A percentile compares a stretch with the other conserved stretches of the same genome.
phyloP scores from a whole-genome alignment of 1,140 invertebrate genomes.

The Pemphigus obesinymphae region DNA sequence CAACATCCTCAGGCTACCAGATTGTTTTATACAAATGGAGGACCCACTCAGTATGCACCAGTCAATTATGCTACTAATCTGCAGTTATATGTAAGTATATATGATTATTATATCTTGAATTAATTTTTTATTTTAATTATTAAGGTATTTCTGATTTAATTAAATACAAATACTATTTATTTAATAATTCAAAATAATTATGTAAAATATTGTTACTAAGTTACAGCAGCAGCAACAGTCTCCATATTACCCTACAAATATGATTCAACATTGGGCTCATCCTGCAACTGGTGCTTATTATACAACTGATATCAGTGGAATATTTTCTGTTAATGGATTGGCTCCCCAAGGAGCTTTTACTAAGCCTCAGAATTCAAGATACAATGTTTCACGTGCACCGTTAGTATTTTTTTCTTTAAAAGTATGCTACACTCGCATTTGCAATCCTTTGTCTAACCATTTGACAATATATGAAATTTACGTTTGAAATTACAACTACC shows the following conservation, averaged over 20 bases:
- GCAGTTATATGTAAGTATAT: constrained; percentile 63
- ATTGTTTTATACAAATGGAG: constrained; percentile 61
- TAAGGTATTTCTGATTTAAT: no score
- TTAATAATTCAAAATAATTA: neutral
- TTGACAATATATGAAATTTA: no score
- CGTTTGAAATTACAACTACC: no score
- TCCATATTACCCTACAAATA: constrained; percentile 56
- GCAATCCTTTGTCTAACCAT: no score
- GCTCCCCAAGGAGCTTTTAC: constrained; percentile 62
- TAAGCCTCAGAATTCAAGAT: constrained; percentile 46
- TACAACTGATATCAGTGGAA: constrained; percentile 59
- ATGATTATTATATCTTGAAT: neutral
- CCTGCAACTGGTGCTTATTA: constrained; percentile 59
- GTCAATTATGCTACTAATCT: constrained; percentile 61
- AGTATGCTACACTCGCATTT: no score
- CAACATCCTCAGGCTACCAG: constrained; percentile 54
- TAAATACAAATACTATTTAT: no score
- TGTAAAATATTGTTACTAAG: constrained; percentile 23
- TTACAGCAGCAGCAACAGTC: constrained; percentile 53
- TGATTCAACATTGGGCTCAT: constrained; percentile 58
- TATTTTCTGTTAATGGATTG: constrained; percentile 71
- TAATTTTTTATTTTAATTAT: no score
- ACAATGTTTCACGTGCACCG: constrained; percentile 30
- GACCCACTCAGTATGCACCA: constrained; percentile 54
- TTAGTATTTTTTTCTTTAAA: neutral